Evolutionary conservation across 2,797 vertebrate species (phyloP).

Genomic region (Myoxocephalus aenaeus): DNA sequence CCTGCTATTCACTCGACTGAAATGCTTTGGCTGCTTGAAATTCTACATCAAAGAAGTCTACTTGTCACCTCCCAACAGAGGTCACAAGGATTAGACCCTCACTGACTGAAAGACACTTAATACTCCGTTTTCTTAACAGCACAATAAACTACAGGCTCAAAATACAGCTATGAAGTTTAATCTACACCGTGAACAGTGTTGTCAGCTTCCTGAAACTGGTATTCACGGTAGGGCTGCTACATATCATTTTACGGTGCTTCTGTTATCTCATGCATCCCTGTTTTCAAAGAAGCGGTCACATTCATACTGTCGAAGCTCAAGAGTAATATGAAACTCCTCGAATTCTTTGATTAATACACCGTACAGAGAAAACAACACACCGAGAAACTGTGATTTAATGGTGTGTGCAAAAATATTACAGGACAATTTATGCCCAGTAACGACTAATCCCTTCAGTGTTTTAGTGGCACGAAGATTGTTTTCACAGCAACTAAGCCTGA

Average conservation of each 20-base stretch:
- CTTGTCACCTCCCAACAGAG: background rate
- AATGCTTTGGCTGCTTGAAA: slow-evolving; percentile 10
- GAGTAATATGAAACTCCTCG: background rate
- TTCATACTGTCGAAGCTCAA: background rate
- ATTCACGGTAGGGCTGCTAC: background rate
- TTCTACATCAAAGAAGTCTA: background rate
- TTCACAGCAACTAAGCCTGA: slow-evolving; percentile 21
- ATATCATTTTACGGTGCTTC: background rate
- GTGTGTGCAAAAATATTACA: background rate
- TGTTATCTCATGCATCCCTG: background rate
- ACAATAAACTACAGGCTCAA: slow-evolving; percentile 6
- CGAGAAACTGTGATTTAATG: slow-evolving; percentile 9
- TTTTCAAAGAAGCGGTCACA: background rate
- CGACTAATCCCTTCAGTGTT: slow-evolving; percentile 18
- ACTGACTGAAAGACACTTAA: background rate
- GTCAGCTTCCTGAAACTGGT: background rate
- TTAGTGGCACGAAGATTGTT: slow-evolving; percentile 27
- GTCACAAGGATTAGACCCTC: background rate
- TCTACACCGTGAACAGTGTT: background rate
- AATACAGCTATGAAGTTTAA: background rate
- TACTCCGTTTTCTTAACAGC: background rate
- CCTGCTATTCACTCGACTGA: slow-evolving; percentile 12
- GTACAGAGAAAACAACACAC: background rate
- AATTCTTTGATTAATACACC: slow-evolving; percentile 7
- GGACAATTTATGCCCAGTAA: slow-evolving; percentile 5